These are phyloP conservation scores for Torymus auratus DNA, from an alignment of 2,888 invertebrate genomes.

Conservation along the genomic window DNA sequence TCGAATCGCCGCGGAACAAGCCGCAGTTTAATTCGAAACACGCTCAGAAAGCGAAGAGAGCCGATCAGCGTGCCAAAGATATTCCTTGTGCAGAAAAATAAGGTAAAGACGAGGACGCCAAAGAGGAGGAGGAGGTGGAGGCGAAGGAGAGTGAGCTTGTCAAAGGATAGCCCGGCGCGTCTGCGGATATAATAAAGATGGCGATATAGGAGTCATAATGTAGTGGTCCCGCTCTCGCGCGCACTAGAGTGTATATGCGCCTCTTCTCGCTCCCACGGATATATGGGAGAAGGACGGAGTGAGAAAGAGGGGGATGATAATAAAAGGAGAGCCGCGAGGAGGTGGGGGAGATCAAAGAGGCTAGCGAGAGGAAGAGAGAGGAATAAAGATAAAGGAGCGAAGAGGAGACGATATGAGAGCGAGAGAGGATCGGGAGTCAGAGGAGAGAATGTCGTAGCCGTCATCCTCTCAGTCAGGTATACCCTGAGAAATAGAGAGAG, in stretches of 20 bases:
- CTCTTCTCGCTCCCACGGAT: slow-evolving; percentile 69
- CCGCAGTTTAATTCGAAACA: slow-evolving; percentile 51
- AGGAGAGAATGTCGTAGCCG: slow-evolving; percentile 66
- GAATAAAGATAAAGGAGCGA: slow-evolving; percentile 49
- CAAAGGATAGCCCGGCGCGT: slow-evolving; percentile 59
- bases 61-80: slow-evolving; percentile 23
- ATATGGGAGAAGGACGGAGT: slow-evolving; percentile 33
- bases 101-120: slow-evolving; percentile 34
- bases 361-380: slow-evolving; percentile 32
- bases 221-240: slow-evolving; percentile 67
- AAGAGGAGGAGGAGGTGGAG: slow-evolving; percentile 24
- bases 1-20: slow-evolving; percentile 29
- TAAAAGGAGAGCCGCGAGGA: slow-evolving; percentile 32
- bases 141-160: slow-evolving; percentile 48
- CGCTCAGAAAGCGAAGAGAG: slow-evolving; percentile 11
- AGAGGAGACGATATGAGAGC: slow-evolving; percentile 30
- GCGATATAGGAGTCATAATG: slow-evolving; percentile 76
- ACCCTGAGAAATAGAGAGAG: background rate
- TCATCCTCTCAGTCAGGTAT: slow-evolving; percentile 72
- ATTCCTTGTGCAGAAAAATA: slow-evolving; percentile 39
- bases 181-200: slow-evolving; percentile 75
- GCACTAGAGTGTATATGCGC: slow-evolving; percentile 59
- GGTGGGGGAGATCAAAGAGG: slow-evolving; percentile 45
- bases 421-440: slow-evolving; percentile 50
- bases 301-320: slow-evolving; percentile 23